phyloP scores from a whole-genome alignment of 1,140 invertebrate species.

The Stegodyphus dumicola region DNA sequence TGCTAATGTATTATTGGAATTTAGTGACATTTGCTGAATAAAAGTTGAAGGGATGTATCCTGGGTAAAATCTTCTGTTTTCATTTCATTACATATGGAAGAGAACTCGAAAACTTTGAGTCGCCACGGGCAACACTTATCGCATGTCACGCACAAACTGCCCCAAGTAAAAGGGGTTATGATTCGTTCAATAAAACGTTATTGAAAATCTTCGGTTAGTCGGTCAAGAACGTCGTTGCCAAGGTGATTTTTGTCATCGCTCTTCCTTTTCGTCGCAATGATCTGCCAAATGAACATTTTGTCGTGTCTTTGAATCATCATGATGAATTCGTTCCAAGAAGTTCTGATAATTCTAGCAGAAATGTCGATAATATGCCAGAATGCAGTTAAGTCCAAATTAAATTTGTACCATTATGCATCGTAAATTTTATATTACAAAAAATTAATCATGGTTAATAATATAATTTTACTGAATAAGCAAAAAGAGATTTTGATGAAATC shows the following conservation, averaged over 20 bases:
- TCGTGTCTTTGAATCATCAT: background rate
- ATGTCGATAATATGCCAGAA: background rate
- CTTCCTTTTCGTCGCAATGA: no score
- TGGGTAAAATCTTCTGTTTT: constrained; percentile 1
- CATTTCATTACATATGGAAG: constrained; percentile 4
- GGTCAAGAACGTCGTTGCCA: constrained; percentile 16
- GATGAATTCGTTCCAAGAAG: background rate
- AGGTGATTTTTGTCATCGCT: background rate
- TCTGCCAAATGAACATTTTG: background rate
- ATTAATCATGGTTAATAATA: no score
- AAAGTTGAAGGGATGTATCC: background rate
- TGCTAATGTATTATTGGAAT: background rate
- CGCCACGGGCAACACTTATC: constrained; percentile 22
- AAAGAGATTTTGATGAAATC: no score
- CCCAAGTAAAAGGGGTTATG: no score
- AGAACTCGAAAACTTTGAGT: constrained; percentile 11
- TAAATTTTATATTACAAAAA: no score
- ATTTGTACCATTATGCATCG: background rate
- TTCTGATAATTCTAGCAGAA: background rate
- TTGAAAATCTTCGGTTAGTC: constrained; percentile 3
- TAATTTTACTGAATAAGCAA: no score
- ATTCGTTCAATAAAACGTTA: background rate
- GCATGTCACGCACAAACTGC: background rate
- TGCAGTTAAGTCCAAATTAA: background rate
- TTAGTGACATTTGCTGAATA: background rate